These are phyloP conservation scores for Stenichneumon culpator DNA, from an alignment of 2,888 invertebrate species.

Conservation along the genomic window DNA sequence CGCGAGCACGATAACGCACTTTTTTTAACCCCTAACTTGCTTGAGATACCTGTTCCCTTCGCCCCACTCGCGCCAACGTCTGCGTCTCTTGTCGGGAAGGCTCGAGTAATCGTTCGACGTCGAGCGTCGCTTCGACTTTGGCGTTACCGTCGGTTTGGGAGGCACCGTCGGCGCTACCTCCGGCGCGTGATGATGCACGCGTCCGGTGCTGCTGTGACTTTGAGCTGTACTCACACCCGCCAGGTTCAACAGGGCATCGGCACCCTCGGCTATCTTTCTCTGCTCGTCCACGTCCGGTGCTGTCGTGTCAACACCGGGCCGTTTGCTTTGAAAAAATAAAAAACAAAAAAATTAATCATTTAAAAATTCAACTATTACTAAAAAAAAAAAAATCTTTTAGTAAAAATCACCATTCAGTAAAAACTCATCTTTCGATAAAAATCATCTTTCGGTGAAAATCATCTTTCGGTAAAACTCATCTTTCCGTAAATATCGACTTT, in stretches of 20 bases:
- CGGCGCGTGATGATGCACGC: constrained; percentile 45
- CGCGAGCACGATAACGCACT: constrained; percentile 19
- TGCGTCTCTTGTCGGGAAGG: constrained; percentile 79
- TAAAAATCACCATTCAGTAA: neutral
- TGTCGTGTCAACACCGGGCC: constrained; percentile 74
- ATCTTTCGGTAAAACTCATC: too few relatives aligned
- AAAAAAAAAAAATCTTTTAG: too few relatives aligned
- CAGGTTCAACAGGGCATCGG: constrained; percentile 91
- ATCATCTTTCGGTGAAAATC: too few relatives aligned
- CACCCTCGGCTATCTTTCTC: constrained; percentile 91
- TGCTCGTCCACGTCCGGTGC: constrained; percentile 88
- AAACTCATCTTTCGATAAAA: too few relatives aligned
- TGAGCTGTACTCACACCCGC: constrained; percentile 87
- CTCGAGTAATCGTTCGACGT: constrained; percentile 78
- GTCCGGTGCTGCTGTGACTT: constrained; percentile 73
- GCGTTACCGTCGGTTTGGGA: constrained; percentile 54
- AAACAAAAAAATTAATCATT: neutral
- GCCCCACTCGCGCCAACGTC: constrained; percentile 83
- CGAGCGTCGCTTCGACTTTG: constrained; percentile 78
- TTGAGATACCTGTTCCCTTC: constrained; percentile 83
- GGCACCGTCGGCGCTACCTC: constrained; percentile 61
- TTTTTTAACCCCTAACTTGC: constrained; percentile 81
- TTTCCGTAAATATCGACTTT: neutral
- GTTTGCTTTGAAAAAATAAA: constrained; percentile 74
- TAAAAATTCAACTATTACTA: too few relatives aligned